Evolutionary conservation across 2,113 vertebrate genomes (phyloP).

Genomic region (Ailuropoda melanoleuca): DNA sequence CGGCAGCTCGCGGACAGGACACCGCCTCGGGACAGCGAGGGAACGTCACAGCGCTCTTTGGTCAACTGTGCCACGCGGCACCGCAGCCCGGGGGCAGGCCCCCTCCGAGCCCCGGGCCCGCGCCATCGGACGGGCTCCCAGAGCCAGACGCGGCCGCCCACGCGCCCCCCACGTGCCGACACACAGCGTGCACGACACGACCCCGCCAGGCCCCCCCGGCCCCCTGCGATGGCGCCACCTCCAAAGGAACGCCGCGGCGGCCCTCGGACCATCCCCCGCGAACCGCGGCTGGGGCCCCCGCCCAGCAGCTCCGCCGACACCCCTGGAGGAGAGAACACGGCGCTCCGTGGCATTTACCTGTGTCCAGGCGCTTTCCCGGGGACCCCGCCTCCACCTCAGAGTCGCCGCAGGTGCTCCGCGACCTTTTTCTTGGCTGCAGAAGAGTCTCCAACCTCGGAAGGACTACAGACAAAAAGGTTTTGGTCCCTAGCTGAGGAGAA

Average conservation of each 20-base stretch:
- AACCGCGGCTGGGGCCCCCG: accelerated
- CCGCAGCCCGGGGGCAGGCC: too few relatives aligned
- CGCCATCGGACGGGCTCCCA: not conserved
- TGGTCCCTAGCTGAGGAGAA: constrained; percentile 93
- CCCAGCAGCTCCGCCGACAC: not conserved
- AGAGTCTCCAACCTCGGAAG: constrained; percentile 98
- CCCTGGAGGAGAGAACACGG: not conserved
- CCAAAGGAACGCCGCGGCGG: not conserved
- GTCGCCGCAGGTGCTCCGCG: constrained; percentile 90
- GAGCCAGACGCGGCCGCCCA: not conserved
- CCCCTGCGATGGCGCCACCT: not conserved
- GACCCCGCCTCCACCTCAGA: constrained; percentile 90
- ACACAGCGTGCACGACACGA: accelerated
- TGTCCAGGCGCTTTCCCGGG: constrained; percentile 92
- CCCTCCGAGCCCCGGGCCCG: not conserved
- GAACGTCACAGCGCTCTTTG: not conserved
- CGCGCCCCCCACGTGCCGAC: accelerated
- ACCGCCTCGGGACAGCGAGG: too few relatives aligned
- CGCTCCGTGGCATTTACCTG: constrained; percentile 86
- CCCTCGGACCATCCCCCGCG: not conserved
- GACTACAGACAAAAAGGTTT: constrained; percentile 98
- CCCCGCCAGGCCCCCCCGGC: not conserved
- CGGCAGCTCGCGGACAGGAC: too few relatives aligned
- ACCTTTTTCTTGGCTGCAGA: constrained; percentile 97
- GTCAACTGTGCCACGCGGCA: not conserved